Evolutionary conservation across 2,797 vertebrate genomes (phyloP), one percentile per base, ranked within the genome.

Genomic region (Numenius phaeopus): DNA sequence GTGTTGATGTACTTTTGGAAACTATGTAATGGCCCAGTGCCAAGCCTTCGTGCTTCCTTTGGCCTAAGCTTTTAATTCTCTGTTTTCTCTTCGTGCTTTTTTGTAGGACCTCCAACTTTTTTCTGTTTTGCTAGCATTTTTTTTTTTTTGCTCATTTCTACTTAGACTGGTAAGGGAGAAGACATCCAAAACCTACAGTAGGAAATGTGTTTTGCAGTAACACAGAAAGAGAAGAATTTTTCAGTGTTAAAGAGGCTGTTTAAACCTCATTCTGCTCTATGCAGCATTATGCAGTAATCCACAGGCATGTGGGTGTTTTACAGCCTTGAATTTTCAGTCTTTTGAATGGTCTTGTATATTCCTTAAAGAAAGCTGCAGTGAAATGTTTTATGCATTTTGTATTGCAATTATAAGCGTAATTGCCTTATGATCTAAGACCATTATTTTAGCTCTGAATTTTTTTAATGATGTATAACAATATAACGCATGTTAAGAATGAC

Each of bases 1-100:
- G 99, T 98, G 97, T 91, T 95, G 97, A 95, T 97, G 90, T 94
- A 39, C 95, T 95, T 96, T 70, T 96, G 97, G 97, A 98, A 98
- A 97, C 95, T 94, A 75, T 90, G 87, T 91, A 20, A 73, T 97
- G 98, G 98, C 93, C 3, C 27, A 29, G 40, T 62, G 97, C 98
- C 98, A 97, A 81, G 40, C 24, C 55, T 89, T 94, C 65, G 3
- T 97, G 97, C 97, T 98, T 96, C 91, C 73, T 91, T 96, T 97
- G 97, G 96, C 97, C 92, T 84, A n/a, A 70, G 54, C 50, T 69
- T 77, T 94, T 96, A 55, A n/a, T 79, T 96, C 83, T 96, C 77
- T 96, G 82, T 78, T 97, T 85, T 83, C 64, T 88, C 65, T 93
- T 87, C 19, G 9, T 83, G 69, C 59, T 67, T 96, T 93, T 95